A percentile compares a stretch with the other conserved stretches of the same genome.
phyloP scores from a whole-genome alignment of 2,888 invertebrate species.

The Lasioglossum marginatum region DNA sequence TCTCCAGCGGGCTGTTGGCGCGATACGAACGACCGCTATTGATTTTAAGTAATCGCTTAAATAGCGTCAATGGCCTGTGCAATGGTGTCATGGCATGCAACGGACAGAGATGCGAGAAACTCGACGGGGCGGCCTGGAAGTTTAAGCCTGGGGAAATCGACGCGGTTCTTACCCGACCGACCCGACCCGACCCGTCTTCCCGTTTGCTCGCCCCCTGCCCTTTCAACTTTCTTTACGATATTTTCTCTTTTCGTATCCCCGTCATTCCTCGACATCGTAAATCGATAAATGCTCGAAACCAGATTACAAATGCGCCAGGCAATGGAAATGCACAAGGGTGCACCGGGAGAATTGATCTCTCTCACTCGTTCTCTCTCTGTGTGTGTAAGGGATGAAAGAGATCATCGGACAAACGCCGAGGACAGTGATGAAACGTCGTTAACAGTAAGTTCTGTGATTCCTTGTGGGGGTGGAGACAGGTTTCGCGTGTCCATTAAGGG shows the following conservation, averaged over 20 bases:
- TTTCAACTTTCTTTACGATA: conserved; percentile 26
- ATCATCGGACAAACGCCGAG: not conserved
- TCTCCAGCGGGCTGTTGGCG: conserved; percentile 53
- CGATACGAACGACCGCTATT: conserved; percentile 71
- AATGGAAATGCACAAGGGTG: conserved; percentile 31
- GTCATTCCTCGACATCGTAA: conserved; percentile 31
- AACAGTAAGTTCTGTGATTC: conserved; percentile 36
- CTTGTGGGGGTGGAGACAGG: conserved; percentile 1
- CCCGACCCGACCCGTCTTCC: conserved; percentile 16
- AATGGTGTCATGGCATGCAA: conserved; percentile 59
- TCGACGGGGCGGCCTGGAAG: conserved; percentile 23
- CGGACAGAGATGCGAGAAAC: conserved; percentile 56
- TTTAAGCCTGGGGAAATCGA: conserved; percentile 33
- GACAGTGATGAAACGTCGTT: conserved; percentile 16
- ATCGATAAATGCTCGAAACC: conserved; percentile 51
- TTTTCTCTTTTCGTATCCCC: conserved; percentile 27
- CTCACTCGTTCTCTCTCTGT: no score
- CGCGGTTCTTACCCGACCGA: conserved; percentile 14
- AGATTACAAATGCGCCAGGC: conserved; percentile 30
- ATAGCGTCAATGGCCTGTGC: conserved; percentile 68
- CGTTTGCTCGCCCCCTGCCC: conserved; percentile 11
- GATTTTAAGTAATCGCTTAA: conserved; percentile 79
- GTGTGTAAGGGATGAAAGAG: not conserved
- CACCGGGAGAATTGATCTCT: not conserved
- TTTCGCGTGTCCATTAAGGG: conserved; percentile 47